Percentiles rank a stretch among this genome's conserved stretches.
Conservation (phyloP, 2,888 invertebrate genomes). For the Erynnis tages region DNA sequence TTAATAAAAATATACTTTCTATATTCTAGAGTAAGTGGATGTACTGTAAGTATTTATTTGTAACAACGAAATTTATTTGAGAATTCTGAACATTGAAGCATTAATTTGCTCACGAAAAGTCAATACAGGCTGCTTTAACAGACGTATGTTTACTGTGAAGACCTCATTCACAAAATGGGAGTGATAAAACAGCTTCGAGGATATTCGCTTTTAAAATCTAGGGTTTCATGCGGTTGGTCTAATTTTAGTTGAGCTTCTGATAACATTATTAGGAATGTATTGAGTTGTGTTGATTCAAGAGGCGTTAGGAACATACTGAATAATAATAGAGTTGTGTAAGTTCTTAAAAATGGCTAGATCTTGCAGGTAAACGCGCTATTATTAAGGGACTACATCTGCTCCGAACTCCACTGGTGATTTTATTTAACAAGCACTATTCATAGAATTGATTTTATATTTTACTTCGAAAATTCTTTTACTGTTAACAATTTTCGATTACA, state of each 20-base stretch:
- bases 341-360: not conserved
- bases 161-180: conserved; percentile 11
- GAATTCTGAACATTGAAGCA: not conserved
- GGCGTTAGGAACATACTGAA: conserved; percentile 8
- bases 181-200: conserved; percentile 35
- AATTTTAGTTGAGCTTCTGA: conserved; percentile 47
- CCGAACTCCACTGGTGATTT: conserved; percentile 9
- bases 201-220: conserved; percentile 41
- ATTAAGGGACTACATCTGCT: conserved; percentile 7
- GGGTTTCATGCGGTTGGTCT: conserved; percentile 41
- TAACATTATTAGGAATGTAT: conserved; percentile 12
- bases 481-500: no score
- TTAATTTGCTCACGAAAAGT: conserved; percentile 17
- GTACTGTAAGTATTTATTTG: conserved; percentile 4
- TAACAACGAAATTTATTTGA: conserved; percentile 13
- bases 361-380: not conserved
- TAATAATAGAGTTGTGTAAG: conserved; percentile 14
- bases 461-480: not conserved
- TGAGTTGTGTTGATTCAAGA: conserved; percentile 10
- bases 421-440: conserved; percentile 47
- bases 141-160: not conserved
- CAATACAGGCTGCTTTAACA: conserved; percentile 10
- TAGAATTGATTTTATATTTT: conserved; percentile 47
- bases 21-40: conserved; percentile 5
- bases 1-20: conserved; percentile 2